Conservation (phyloP, 2,797 vertebrate species). For the Oryzias sinensis region DNA sequence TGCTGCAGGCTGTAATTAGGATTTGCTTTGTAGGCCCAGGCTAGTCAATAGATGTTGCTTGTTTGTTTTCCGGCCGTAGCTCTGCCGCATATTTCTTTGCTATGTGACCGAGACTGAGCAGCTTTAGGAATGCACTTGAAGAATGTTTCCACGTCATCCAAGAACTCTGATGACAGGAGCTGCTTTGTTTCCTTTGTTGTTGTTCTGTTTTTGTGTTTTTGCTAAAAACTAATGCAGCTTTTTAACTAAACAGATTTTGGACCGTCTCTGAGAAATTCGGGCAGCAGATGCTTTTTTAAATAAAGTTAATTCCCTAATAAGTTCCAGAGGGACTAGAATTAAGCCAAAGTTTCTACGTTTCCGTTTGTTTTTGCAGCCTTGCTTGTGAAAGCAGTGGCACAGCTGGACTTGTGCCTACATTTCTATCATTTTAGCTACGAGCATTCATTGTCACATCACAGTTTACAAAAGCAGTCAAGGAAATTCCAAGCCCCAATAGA, state of each 20-base stretch:
- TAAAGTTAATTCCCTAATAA: too few relatives aligned
- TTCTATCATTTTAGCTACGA: background rate
- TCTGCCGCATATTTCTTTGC: background rate
- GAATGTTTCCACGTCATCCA: constrained; percentile 37
- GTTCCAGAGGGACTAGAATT: background rate
- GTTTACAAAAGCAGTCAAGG: constrained; percentile 6
- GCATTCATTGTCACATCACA: constrained; percentile 10
- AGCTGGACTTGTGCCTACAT: background rate
- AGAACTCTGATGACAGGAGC: constrained; percentile 15
- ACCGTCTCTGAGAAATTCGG: too few relatives aligned
- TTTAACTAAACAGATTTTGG: too few relatives aligned
- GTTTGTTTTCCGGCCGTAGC: background rate
- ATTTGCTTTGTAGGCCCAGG: constrained; percentile 12
- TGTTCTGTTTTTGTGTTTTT: background rate
- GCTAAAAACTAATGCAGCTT: too few relatives aligned
- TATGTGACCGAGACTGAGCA: constrained; percentile 13
- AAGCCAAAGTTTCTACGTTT: background rate
- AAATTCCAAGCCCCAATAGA: constrained; percentile 9
- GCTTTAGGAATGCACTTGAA: constrained; percentile 34
- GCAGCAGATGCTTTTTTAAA: background rate
- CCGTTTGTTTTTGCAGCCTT: background rate
- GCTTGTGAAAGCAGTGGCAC: constrained; percentile 21
- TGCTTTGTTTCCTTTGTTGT: background rate
- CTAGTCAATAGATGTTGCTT: background rate
- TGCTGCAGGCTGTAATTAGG: constrained; percentile 1